phyloP scores from a whole-genome alignment of 2,113 vertebrate species.

The Theristicus caerulescens region DNA sequence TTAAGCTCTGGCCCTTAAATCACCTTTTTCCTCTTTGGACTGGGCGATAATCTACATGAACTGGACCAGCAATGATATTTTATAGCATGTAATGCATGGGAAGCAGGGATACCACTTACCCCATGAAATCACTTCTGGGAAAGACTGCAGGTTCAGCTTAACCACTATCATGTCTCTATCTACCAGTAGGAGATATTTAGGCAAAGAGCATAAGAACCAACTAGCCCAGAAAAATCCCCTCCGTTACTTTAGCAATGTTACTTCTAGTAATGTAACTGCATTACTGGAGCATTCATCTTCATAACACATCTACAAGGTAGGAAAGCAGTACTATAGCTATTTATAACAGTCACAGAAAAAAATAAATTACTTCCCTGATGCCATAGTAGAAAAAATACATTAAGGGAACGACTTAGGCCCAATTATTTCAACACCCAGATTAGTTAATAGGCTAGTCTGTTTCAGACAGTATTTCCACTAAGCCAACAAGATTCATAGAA shows the following conservation, averaged over 20 bases:
- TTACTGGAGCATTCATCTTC: not conserved
- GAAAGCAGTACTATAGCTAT: not conserved
- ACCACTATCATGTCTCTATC: accelerated
- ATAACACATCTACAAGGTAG: not conserved
- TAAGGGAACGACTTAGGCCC: not conserved
- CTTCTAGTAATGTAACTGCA: not conserved
- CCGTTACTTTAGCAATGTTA: not conserved
- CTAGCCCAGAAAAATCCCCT: not conserved
- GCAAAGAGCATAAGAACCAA: not conserved
- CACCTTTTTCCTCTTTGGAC: not conserved
- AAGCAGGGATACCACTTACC: not conserved
- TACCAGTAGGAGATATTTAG: not conserved
- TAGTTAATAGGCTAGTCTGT: not conserved
- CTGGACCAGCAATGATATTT: not conserved
- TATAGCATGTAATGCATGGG: too few relatives aligned
- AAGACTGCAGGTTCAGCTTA: not conserved
- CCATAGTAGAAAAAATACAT: not conserved
- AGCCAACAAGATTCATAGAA: not conserved
- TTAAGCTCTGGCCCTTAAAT: not conserved
- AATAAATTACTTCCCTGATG: not conserved
- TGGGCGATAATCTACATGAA: not conserved
- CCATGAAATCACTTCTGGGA: not conserved
- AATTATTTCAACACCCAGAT: not conserved
- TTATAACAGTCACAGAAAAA: not conserved
- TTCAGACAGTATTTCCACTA: not conserved